phyloP scores from a whole-genome alignment of 64 coral and sea anemone species.

The Hydrozoanthus tunicans region DNA sequence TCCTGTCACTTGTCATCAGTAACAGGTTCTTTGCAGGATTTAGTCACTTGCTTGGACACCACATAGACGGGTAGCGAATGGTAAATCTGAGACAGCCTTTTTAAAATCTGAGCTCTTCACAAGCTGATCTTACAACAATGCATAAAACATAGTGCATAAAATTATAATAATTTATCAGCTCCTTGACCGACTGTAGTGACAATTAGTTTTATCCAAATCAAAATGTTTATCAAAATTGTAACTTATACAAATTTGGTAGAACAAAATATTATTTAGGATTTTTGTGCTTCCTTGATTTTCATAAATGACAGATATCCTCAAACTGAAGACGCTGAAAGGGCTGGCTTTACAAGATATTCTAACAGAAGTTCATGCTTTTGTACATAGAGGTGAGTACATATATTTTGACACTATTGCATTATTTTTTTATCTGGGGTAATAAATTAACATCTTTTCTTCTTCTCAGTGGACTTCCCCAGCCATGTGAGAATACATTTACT shows the following conservation, averaged over 20 bases:
- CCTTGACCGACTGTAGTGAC: too few relatives aligned
- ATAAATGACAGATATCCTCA: slow-evolving; percentile 82
- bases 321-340: slow-evolving; percentile 95
- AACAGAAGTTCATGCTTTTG: slow-evolving; percentile 89
- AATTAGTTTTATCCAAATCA: too few relatives aligned
- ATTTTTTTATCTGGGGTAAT: neutral
- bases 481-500: slow-evolving; percentile 86
- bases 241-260: too few relatives aligned
- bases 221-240: too few relatives aligned
- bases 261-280: too few relatives aligned
- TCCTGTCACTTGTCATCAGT: slow-evolving; percentile 26
- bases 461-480: slow-evolving; percentile 86
- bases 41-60: too few relatives aligned
- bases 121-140: too few relatives aligned
- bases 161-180: too few relatives aligned
- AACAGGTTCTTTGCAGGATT: neutral
- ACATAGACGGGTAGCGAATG: too few relatives aligned
- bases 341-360: slow-evolving; percentile 96
- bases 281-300: slow-evolving; percentile 1
- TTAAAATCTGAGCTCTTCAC: too few relatives aligned
- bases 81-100: too few relatives aligned
- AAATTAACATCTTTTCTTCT: neutral
- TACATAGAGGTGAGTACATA: slow-evolving; percentile 83
- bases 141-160: too few relatives aligned
- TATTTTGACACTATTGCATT: neutral